Evolutionary conservation across 2,113 vertebrate species (phyloP), one percentile per base, ranked within the genome.

Genomic region (Uria lomvia): DNA sequence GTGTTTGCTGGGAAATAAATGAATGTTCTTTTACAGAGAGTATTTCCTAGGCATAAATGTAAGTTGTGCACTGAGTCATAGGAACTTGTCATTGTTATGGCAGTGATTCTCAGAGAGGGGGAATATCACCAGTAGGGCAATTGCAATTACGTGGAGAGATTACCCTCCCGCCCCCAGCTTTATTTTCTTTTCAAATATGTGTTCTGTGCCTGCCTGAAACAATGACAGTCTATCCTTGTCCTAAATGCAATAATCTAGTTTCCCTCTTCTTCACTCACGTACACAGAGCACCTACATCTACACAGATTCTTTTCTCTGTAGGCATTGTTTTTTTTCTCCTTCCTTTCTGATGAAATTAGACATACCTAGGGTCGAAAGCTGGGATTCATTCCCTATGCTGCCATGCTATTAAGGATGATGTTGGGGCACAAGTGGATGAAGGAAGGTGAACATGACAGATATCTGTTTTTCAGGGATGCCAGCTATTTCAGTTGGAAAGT

Each of bases 151-250:
- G 15, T 47, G 14, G 50, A 74, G 42, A 62, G 29, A 91, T 91
- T 52, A 29, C 21, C 19, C 7, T 15, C 0, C 0, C 0, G 1
- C 21, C 16, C 4, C 5, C 6, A 12, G 12, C 12, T 84, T 62
- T 55, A 62, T 9, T 52, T 86, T 86, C 5, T 50, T 95, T 80
- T 65, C n/a, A 62, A n/a, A 62, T 80, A 40, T 8, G 12, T 55
- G 5, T 79, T 60, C 36, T 74, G 5, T 36, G 3, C 42, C 10
- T 53, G 17, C 50, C 26, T 91, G n/a, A 72, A 87, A 63, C 20
- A 58, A 30, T 58, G 53, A 45, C 19, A 52, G 4, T 52, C 93
- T 12, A 34, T 87, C 30, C 10, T 75, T 75, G 36, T 56, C 58
- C 22, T 68, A 45, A 81, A 40, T 17, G 10, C 81, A 63, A 27